Conservation (phyloP, 2,888 invertebrate genomes). For the Tanytarsus gracilentus region DNA sequence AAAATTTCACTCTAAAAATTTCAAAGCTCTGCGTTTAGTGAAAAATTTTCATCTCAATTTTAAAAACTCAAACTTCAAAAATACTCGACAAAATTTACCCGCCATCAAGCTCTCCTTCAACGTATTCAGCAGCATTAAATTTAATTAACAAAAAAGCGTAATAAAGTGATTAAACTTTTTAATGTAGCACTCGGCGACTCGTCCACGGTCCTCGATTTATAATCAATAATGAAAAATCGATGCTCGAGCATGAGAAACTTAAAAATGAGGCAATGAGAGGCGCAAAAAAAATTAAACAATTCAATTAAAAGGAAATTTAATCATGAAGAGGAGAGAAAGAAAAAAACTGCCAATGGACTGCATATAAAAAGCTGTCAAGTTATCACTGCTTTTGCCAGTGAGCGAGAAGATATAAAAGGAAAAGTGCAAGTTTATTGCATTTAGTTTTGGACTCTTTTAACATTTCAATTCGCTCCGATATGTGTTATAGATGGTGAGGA, state of each 20-base stretch:
- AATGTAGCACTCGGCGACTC: background rate
- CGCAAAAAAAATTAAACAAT: constrained; percentile 15
- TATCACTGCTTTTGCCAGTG: background rate
- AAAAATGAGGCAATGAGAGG: constrained; percentile 2
- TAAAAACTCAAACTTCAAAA: background rate
- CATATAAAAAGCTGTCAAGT: constrained; percentile 22
- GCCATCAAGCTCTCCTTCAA: background rate
- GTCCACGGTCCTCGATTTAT: background rate
- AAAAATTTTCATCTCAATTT: too few relatives aligned
- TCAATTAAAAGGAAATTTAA: constrained; percentile 26
- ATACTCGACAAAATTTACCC: background rate
- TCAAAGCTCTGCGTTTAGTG: too few relatives aligned
- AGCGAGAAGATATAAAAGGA: constrained; percentile 14
- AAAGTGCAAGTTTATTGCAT: constrained; percentile 26
- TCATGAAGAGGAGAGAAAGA: too few relatives aligned
- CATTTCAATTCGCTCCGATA: constrained; percentile 23
- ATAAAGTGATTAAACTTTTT: constrained; percentile 24
- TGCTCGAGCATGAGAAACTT: constrained; percentile 11
- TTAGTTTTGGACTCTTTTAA: constrained; percentile 21
- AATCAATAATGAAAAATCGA: constrained; percentile 26
- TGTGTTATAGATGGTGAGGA: background rate
- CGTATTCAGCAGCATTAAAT: constrained; percentile 3
- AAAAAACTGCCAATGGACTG: constrained; percentile 9
- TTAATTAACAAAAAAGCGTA: constrained; percentile 25
- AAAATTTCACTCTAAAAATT: background rate